Conservation (phyloP, 1,140 invertebrate genomes). For the Anagrus nilaparvatae region DNA sequence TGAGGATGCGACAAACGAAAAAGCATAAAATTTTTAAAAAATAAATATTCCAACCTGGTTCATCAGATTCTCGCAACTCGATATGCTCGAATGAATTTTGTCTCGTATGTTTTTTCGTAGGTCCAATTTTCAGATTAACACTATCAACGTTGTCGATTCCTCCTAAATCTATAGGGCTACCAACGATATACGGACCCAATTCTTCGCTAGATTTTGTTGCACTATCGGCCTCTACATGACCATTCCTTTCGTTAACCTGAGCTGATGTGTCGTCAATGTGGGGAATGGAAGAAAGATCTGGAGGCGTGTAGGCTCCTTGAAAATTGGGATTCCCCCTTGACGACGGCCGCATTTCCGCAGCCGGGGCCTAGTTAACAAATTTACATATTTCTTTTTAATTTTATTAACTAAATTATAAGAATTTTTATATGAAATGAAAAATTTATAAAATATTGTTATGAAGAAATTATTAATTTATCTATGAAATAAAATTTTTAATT, state of each 20-base stretch:
- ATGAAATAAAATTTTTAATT: neutral
- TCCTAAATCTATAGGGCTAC: slow-evolving; percentile 38
- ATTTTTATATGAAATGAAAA: too few relatives aligned
- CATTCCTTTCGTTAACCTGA: slow-evolving; percentile 19
- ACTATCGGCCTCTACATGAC: slow-evolving; percentile 19
- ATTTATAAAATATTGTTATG: neutral
- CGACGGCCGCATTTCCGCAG: slow-evolving; percentile 35
- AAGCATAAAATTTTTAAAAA: too few relatives aligned
- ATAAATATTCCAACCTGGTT: too few relatives aligned
- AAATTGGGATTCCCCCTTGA: slow-evolving; percentile 29
- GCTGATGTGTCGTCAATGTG: slow-evolving; percentile 37
- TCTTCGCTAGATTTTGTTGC: slow-evolving; percentile 1
- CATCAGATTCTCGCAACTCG: slow-evolving; percentile 31
- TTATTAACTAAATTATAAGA: too few relatives aligned
- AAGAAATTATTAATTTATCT: neutral
- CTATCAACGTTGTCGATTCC: slow-evolving; percentile 39
- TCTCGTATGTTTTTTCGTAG: slow-evolving; percentile 15
- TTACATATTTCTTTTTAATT: slow-evolving; percentile 1
- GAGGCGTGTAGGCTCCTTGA: slow-evolving; percentile 34
- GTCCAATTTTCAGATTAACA: slow-evolving; percentile 27
- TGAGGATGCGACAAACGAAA: too few relatives aligned
- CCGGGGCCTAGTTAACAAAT: slow-evolving; percentile 29
- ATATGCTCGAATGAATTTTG: slow-evolving; percentile 34
- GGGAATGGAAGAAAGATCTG: slow-evolving; percentile 38
- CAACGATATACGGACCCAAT: slow-evolving; percentile 37